phyloP scores from a whole-genome alignment of 2,888 invertebrate species.

The Tillus elongatus region DNA sequence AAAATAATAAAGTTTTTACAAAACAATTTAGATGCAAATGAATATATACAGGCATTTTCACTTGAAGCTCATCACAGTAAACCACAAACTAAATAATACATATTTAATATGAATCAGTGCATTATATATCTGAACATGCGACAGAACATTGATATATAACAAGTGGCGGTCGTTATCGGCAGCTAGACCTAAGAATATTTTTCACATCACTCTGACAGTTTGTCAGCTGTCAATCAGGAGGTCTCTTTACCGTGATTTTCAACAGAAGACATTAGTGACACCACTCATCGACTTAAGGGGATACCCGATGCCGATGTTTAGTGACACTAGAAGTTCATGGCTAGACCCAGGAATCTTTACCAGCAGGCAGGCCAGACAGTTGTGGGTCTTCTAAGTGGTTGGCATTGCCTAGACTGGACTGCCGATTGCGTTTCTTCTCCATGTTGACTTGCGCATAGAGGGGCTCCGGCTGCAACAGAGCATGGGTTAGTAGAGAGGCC shows the following conservation, averaged over 20 bases:
- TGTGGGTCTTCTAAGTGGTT: conserved; percentile 25
- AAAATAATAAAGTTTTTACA: conserved; percentile 30
- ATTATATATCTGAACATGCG: conserved; percentile 36
- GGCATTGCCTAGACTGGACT: conserved; percentile 34
- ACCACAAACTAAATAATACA: conserved; percentile 41
- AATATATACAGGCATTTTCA: conserved; percentile 40
- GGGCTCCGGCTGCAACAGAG: conserved; percentile 45
- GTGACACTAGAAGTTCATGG: conserved; percentile 9
- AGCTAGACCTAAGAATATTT: too few species aligned
- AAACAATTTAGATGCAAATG: conserved; percentile 35
- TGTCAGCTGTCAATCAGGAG: too few species aligned
- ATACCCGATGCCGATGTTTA: too few species aligned
- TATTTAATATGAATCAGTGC: conserved; percentile 41
- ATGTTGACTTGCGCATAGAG: conserved; percentile 58
- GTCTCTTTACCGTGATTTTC: too few species aligned
- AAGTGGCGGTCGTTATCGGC: conserved; percentile 15
- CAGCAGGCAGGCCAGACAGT: conserved; percentile 33
- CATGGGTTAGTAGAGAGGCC: neutral
- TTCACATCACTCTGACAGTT: neutral
- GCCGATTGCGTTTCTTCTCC: conserved; percentile 53
- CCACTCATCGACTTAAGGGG: too few species aligned
- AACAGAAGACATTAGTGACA: too few species aligned
- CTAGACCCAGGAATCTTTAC: conserved; percentile 44
- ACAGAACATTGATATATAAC: conserved; percentile 40
- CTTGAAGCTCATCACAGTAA: conserved; percentile 44